phyloP scores from a whole-genome alignment of 2,888 invertebrate species.

The Xylophagus ater region DNA sequence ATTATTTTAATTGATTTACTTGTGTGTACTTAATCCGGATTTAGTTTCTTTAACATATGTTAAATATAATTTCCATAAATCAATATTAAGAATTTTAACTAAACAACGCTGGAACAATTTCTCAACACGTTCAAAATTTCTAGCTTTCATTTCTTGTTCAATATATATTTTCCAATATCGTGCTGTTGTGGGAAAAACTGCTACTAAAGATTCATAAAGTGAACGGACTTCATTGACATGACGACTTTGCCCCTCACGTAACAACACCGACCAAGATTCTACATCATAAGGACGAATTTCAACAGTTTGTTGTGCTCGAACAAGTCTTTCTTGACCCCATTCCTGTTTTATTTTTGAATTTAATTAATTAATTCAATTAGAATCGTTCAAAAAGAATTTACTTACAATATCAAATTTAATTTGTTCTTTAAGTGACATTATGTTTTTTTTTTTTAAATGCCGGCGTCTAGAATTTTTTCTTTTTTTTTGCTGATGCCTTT shows the following conservation, averaged over 20 bases:
- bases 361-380: not conserved
- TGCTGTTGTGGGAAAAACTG: slow-evolving; percentile 91
- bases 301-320: slow-evolving; percentile 72
- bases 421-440: slow-evolving; percentile 37
- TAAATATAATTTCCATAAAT: slow-evolving; percentile 95
- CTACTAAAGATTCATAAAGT: slow-evolving; percentile 88
- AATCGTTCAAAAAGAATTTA: slow-evolving; percentile 11
- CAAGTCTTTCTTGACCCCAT: slow-evolving; percentile 79
- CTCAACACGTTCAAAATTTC: slow-evolving; percentile 97
- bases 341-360: slow-evolving; percentile 44
- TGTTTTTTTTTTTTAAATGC: too few species aligned
- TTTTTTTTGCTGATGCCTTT: too few species aligned
- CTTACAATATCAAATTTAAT: slow-evolving; percentile 40
- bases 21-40: slow-evolving; percentile 81
- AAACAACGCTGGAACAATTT: slow-evolving; percentile 97
- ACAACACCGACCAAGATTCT: slow-evolving; percentile 94
- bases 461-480: too few species aligned
- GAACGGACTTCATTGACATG: slow-evolving; percentile 80
- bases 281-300: slow-evolving; percentile 86
- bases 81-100: slow-evolving; percentile 97
- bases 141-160: slow-evolving; percentile 93
- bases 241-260: slow-evolving; percentile 83
- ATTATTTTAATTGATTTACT: slow-evolving; percentile 51
- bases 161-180: slow-evolving; percentile 99
- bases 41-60: slow-evolving; percentile 98